phyloP scores from a whole-genome alignment of 2,888 invertebrate genomes.

The Apamea sordens region DNA sequence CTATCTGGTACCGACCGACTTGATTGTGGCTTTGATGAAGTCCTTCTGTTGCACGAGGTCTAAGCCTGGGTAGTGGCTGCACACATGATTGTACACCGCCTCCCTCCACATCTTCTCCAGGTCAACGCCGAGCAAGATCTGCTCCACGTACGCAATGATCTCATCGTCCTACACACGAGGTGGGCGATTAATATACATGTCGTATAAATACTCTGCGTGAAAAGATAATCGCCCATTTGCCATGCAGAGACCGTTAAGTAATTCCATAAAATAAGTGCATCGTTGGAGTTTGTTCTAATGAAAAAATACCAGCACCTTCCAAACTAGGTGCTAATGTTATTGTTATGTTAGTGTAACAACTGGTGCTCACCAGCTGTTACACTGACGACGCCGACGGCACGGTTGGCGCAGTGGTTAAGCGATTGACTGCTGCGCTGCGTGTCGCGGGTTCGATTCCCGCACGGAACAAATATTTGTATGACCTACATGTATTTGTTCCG shows the following conservation, averaged over 20 bases:
- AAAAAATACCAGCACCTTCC: no score
- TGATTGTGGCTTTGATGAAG: background rate
- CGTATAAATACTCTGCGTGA: background rate
- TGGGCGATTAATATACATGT: background rate
- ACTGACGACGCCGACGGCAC: no score
- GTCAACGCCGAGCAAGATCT: background rate
- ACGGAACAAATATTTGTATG: no score
- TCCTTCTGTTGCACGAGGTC: background rate
- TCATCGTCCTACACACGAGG: conserved; percentile 1
- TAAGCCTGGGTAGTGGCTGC: background rate
- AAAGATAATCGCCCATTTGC: background rate
- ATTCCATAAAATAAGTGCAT: no score
- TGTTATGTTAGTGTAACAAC: no score
- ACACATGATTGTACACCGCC: background rate
- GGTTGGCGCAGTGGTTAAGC: no score
- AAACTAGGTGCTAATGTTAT: no score
- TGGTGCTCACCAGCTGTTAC: no score
- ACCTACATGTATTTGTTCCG: no score
- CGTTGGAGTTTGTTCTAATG: no score
- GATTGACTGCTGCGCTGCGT: no score
- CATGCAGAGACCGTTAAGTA: background rate
- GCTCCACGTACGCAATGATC: background rate
- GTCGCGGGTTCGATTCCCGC: no score
- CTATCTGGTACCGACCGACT: background rate
- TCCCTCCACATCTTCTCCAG: background rate